These are phyloP conservation scores for Sorex maritimensis DNA, from an alignment of 2,797 vertebrate genomes.

Conservation along the genomic window DNA sequence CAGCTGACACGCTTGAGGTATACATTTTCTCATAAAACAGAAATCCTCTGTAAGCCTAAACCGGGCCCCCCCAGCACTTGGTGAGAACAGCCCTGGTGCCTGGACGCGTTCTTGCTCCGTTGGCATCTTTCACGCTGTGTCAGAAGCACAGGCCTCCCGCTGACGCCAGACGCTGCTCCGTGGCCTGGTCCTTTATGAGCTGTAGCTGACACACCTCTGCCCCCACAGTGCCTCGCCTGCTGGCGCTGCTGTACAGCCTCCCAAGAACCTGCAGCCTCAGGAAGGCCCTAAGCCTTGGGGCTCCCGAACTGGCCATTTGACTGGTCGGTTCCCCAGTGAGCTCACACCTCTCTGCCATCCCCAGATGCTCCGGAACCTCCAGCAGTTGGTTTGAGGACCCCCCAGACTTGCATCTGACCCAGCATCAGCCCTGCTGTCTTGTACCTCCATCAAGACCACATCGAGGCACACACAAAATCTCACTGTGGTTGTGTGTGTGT, in stretches of 20 bases:
- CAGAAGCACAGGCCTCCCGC: background rate
- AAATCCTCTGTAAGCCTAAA: constrained; percentile 71
- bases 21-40: constrained; percentile 78
- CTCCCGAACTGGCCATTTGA: background rate
- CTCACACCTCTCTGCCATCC: background rate
- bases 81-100: constrained; percentile 32
- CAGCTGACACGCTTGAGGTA: constrained; percentile 71
- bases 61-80: constrained; percentile 22
- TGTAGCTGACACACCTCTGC: background rate
- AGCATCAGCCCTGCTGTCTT: too few species aligned
- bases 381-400: background rate
- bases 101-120: background rate
- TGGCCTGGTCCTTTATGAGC: background rate
- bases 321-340: background rate
- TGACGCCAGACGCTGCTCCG: background rate
- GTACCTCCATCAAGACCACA: background rate
- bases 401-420: background rate
- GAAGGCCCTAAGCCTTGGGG: background rate
- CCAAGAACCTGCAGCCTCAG: background rate
- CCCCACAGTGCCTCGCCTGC: constrained; percentile 35
- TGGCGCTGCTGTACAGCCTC: background rate
- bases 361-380: background rate
- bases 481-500: background rate
- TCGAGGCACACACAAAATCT: background rate
- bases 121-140: background rate